These are phyloP conservation scores for Tauraco erythrolophus DNA, from an alignment of 2,113 vertebrate genomes.

Conservation along the genomic window DNA sequence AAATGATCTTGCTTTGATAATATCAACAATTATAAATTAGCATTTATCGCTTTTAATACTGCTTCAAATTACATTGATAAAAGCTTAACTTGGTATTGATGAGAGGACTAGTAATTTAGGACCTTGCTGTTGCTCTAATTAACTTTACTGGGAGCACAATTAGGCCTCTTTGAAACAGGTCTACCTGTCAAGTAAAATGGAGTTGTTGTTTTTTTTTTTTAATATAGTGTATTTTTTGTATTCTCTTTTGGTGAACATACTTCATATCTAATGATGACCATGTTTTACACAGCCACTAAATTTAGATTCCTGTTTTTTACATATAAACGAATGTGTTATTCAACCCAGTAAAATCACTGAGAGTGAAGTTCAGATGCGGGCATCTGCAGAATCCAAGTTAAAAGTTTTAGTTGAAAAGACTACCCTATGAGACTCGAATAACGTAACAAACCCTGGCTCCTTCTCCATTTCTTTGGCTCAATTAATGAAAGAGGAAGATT, in stretches of 20 bases:
- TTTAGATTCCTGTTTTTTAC: neutral
- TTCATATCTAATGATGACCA: neutral
- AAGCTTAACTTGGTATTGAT: constrained; percentile 56
- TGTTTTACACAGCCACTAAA: neutral
- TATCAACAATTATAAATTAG: constrained; percentile 63
- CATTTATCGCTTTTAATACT: constrained; percentile 41
- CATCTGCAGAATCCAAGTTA: neutral
- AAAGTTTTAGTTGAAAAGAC: neutral
- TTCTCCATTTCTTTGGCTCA: neutral
- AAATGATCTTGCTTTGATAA: constrained; percentile 64
- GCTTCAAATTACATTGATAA: constrained; percentile 59
- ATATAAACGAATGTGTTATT: neutral
- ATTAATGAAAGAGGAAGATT: neutral
- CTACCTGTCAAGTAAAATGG: neutral
- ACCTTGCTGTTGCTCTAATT: constrained; percentile 15
- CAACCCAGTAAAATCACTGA: neutral
- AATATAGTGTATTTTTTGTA: neutral
- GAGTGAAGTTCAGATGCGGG: neutral
- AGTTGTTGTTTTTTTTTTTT: neutral
- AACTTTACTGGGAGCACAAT: constrained; percentile 13
- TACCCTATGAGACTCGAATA: neutral
- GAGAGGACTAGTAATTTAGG: constrained; percentile 27
- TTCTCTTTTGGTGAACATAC: neutral
- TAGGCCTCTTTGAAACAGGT: neutral
- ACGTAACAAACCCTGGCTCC: neutral